Base-by-base conservation (phyloP, 2,888 invertebrate species). In the Xylocampa areola region DNA sequence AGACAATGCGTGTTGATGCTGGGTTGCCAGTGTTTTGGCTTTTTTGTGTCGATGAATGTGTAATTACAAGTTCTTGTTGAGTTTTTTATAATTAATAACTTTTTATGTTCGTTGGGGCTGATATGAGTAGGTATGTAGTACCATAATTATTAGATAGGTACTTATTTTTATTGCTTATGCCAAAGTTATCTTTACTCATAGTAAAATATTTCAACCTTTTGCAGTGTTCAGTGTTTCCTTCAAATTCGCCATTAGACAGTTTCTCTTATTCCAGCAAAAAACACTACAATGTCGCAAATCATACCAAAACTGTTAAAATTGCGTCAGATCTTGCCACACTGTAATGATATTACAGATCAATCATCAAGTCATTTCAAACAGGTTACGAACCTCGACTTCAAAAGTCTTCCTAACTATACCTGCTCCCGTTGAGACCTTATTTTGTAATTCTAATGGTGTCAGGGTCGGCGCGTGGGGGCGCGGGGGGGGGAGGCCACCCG, bases 401-500 rank as follows among this genome's bases (percentile, higher is more conserved):
- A 4, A 2, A 30, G 2, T 4, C 7, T 10, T 33, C 3, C 16
- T 13, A 27, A 21, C 32, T 30, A 13, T 7, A n/a, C 21, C 14
- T 19, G 54, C 68, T 68, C 68, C 68, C 33, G 68, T 61, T 47
- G 48, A 50, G 52, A 59, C 64, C 52, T 47, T 66, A 66, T 68
- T 76, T 79, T 75, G 77, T 77, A 61, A 79, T 81, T 76, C 73
- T 66, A 74, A 78, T 73, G 66, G 65, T 68, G 68, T 68, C 58
- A 57, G 49, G 63, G 50, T 44, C 58, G 63, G 71, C 53, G 50
- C 54, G 30, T 52, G 27, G 35, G 13, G n/a, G 35, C 16, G 33
- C 14, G 33, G 36, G 25, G 54, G 0, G 7, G 3, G 1, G 11
- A 17, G 39, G 53, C 63, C 64, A 64, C 64, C 64, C 64, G 63